Percentiles rank a stretch among this genome's conserved stretches.
These are phyloP conservation scores for Hapalemur alaotrensis DNA, from an alignment of 2,797 vertebrate genomes.

Conservation along the genomic window DNA sequence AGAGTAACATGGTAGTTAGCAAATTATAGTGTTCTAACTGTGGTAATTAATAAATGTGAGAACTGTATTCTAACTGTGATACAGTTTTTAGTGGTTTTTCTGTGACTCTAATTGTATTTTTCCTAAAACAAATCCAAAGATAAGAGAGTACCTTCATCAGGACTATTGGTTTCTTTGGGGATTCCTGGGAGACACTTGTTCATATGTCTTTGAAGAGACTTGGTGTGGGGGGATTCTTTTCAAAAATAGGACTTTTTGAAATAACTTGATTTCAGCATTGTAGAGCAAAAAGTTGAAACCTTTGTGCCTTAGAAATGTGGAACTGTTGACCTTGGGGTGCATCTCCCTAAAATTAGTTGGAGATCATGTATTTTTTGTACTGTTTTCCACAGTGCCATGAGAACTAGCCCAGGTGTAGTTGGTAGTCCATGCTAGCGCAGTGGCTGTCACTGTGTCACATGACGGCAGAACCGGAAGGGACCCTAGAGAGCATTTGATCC, in stretches of 20 bases:
- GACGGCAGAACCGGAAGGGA: background rate
- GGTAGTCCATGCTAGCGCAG: background rate
- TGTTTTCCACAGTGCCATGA: background rate
- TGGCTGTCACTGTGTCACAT: background rate
- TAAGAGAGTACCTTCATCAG: background rate
- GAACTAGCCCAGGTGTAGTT: background rate
- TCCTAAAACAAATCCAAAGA: background rate
- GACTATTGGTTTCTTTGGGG: background rate
- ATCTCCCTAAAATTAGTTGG: background rate
- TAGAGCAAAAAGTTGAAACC: background rate
- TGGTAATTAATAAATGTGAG: background rate
- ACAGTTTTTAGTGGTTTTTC: background rate
- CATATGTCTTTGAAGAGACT: constrained; percentile 7
- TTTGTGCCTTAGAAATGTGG: background rate
- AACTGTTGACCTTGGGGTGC: background rate
- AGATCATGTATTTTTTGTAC: background rate
- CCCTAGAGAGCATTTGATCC: background rate
- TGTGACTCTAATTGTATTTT: background rate
- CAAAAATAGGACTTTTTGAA: background rate
- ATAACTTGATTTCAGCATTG: background rate
- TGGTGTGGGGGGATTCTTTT: background rate
- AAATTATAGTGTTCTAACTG: background rate
- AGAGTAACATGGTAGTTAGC: background rate
- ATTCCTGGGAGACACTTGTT: background rate
- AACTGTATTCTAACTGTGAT: background rate